These are phyloP conservation scores for Dermolepida albohirtum DNA, from an alignment of 2,888 invertebrate species.

Conservation along the genomic window DNA sequence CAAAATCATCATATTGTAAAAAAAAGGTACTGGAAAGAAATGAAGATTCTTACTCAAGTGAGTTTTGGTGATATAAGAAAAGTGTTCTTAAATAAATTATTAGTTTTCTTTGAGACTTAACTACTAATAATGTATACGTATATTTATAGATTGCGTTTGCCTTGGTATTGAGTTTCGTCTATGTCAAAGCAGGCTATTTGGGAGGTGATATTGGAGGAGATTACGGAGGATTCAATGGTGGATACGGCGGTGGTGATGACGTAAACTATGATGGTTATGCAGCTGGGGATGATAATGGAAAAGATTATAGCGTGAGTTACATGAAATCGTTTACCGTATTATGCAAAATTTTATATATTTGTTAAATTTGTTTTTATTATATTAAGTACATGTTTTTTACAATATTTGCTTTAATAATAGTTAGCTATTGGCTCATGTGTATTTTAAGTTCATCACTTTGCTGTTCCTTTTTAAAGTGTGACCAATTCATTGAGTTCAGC, in stretches of 20 bases:
- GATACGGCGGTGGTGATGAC: slow-evolving; percentile 56
- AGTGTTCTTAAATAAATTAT: neutral
- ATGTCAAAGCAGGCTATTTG: slow-evolving; percentile 47
- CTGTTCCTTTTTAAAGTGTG: too few relatives aligned
- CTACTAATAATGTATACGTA: slow-evolving; percentile 16
- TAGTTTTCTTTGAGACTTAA: too few relatives aligned
- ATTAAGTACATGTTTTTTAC: too few relatives aligned
- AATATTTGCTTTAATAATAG: too few relatives aligned
- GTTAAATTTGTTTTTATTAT: too few relatives aligned
- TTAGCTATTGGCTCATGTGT: too few relatives aligned
- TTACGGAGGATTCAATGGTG: slow-evolving; percentile 58
- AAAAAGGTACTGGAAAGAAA: slow-evolving; percentile 3
- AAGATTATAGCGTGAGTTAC: slow-evolving; percentile 47
- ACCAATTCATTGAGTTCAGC: too few relatives aligned
- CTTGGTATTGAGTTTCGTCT: slow-evolving; percentile 50
- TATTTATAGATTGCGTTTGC: slow-evolving; percentile 53
- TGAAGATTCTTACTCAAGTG: slow-evolving; percentile 44
- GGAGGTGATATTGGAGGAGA: slow-evolving; percentile 42
- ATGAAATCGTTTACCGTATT: too few relatives aligned
- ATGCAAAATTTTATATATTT: too few relatives aligned
- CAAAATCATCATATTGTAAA: neutral
- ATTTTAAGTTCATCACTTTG: too few relatives aligned
- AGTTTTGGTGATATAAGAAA: slow-evolving; percentile 35
- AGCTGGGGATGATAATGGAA: slow-evolving; percentile 50
- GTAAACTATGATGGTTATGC: slow-evolving; percentile 59